Base-by-base conservation (phyloP, 2,888 invertebrate genomes). In the Megaustenia siamemsis region DNA sequence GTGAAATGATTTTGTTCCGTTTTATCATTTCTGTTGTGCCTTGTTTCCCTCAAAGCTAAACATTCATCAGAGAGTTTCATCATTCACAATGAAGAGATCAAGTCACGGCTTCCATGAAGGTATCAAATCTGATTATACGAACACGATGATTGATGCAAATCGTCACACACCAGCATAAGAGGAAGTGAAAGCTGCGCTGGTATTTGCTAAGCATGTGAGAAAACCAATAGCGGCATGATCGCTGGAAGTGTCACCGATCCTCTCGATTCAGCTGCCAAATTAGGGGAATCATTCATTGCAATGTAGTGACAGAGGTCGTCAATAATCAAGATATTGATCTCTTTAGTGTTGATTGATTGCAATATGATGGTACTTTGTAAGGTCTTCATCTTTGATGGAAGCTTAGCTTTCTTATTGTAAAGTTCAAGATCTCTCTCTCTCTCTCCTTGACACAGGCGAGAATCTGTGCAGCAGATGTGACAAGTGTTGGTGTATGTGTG, bases 241-340 rank as follows among this genome's bases (percentile, higher is more conserved):
- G 49, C 0, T n/a, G 45, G 21, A 45, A 21, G 73, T 73, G 73
- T 49, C 73, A 73, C 15, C 15, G 18, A 15, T 1, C 15, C 5
- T 28, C 45, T 49, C 5, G 35, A 28, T 45, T 32, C 73, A 49
- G 24, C 73, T 73, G 73, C 28, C 73, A 73, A 73, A 73, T 73
- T 73, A 73, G 10, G 32, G 32, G 73, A 49, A 18, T 45, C 49
- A 73, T 73, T 49, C 49, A 21, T 28, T 21, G 49, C 73, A 32
- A 49, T 73, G 73, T 49, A 49, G 49, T 49, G 49, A 73, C 73
- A 49, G 49, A 35, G 49, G 45, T 49, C 49, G 73, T 73, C 73
- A 73, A 73, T 73, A 73, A 73, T 73, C 49, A 28, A 73, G 73
- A 3, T 73, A 73, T 73, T 32, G 73, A 73, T 73, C 73, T 28